Conservation (phyloP, 1,140 invertebrate species). For the Cheumatopsyche charites region DNA sequence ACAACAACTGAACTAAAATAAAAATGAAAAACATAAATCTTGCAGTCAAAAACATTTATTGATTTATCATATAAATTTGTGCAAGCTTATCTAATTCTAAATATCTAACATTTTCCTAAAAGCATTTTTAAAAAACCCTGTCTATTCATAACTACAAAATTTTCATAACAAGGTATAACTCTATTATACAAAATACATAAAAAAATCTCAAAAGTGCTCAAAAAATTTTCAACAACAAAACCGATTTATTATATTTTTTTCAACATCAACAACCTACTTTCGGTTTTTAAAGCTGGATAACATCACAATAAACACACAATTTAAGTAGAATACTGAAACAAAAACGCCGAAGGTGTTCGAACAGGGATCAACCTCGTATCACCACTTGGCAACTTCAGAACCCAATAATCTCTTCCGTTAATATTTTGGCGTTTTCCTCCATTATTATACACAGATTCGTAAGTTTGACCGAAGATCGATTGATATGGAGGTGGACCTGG, state of each 20-base stretch:
- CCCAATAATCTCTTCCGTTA: slow-evolving; percentile 78
- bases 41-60: no score
- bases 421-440: slow-evolving; percentile 64
- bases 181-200: not conserved
- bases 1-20: no score
- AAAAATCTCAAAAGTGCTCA: no score
- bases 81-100: not conserved
- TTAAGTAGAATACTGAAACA: slow-evolving; percentile 66
- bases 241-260: no score
- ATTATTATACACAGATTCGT: slow-evolving; percentile 56
- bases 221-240: no score
- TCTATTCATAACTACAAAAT: not conserved
- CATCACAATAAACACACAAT: no score
- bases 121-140: not conserved
- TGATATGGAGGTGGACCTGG: slow-evolving; percentile 63
- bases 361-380: slow-evolving; percentile 70
- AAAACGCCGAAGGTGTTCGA: slow-evolving; percentile 71
- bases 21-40: no score
- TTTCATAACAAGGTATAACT: slow-evolving; percentile 7
- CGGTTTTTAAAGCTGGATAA: no score
- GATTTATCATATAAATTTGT: no score
- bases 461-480: slow-evolving; percentile 57
- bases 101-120: not conserved
- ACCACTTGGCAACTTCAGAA: slow-evolving; percentile 64
- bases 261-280: no score